Conservation (phyloP, 2,888 invertebrate species). For the Ectemnius cavifrons region DNA sequence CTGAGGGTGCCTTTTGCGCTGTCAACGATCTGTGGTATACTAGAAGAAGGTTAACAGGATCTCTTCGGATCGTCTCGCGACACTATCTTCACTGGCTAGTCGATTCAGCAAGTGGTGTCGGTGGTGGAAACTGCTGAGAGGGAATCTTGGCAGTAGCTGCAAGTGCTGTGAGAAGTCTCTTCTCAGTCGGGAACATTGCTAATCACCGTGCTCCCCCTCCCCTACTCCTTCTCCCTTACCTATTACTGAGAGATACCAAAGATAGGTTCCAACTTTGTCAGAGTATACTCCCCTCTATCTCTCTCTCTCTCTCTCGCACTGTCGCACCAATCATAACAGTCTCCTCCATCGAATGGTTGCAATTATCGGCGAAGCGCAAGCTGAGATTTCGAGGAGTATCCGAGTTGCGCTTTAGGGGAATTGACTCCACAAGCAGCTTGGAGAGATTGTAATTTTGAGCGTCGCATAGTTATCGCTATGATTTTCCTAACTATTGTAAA, state of each 20-base stretch:
- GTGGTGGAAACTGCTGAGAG: constrained; percentile 59
- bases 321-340: too few relatives aligned
- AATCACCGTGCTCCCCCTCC: constrained; percentile 8
- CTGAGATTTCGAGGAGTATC: too few relatives aligned
- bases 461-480: constrained; percentile 11
- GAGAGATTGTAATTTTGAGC: too few relatives aligned
- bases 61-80: constrained; percentile 48
- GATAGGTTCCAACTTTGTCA: too few relatives aligned
- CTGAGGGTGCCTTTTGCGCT: neutral
- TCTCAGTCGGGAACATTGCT: constrained; percentile 30
- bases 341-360: too few relatives aligned
- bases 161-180: constrained; percentile 49
- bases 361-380: too few relatives aligned
- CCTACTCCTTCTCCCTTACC: too few relatives aligned
- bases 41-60: constrained; percentile 60
- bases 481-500: constrained; percentile 28
- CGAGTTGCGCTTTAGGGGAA: too few relatives aligned
- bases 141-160: constrained; percentile 40
- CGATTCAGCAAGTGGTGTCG: constrained; percentile 59
- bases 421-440: too few relatives aligned
- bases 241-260: too few relatives aligned
- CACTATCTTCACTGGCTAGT: constrained; percentile 50
- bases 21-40: constrained; percentile 53
- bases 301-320: too few relatives aligned
- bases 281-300: too few relatives aligned